Conservation (phyloP, 2,888 invertebrate species). For the Morinoia aosen region DNA sequence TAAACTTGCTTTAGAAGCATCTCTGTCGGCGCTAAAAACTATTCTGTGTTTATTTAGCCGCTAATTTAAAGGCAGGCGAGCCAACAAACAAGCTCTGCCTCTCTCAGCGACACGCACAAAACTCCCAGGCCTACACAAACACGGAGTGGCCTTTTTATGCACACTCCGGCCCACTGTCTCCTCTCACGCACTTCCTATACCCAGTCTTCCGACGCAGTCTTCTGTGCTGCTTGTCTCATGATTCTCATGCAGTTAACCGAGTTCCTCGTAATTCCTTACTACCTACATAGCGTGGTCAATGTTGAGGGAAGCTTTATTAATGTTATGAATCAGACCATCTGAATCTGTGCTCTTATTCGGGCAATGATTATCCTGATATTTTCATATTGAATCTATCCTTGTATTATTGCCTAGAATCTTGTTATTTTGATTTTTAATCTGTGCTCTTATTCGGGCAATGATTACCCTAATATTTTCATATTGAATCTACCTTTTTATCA, state of each 20-base stretch:
- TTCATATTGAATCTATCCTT: not conserved
- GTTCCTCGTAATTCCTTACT: not conserved
- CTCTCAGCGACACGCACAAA: slow-evolving; percentile 26
- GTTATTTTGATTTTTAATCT: no score
- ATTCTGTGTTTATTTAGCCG: slow-evolving; percentile 14
- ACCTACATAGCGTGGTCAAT: not conserved
- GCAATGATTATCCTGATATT: not conserved
- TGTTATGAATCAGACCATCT: no score
- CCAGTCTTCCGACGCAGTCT: not conserved
- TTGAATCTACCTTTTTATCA: not conserved
- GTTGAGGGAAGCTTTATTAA: no score
- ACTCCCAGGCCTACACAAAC: not conserved
- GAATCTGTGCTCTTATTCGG: no score
- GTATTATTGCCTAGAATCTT: not conserved
- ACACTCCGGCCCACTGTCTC: not conserved
- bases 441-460: not conserved
- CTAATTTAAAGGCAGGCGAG: slow-evolving; percentile 42
- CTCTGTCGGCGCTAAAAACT: slow-evolving; percentile 28
- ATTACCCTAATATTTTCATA: not conserved
- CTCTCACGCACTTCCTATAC: not conserved
- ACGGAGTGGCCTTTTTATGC: not conserved
- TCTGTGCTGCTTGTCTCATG: not conserved
- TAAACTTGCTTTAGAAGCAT: slow-evolving; percentile 50
- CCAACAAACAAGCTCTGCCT: slow-evolving; percentile 35
- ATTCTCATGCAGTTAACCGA: not conserved